These are phyloP conservation scores for Myoxocephalus aenaeus DNA, from an alignment of 2,797 vertebrate species.

Conservation along the genomic window DNA sequence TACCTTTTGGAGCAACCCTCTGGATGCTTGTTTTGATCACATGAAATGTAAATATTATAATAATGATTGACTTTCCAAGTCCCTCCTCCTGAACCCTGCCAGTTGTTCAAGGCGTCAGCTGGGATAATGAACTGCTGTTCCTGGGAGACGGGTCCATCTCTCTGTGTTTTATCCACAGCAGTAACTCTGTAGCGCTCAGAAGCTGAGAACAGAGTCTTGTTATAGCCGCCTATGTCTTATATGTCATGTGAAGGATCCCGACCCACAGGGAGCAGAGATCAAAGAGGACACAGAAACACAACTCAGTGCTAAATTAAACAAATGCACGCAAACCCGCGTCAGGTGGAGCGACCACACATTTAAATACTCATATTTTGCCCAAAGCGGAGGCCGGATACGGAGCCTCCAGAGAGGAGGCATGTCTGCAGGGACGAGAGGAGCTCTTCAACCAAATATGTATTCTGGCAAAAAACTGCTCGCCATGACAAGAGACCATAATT, in stretches of 20 bases:
- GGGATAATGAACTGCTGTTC: slow-evolving; percentile 86
- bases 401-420: neutral
- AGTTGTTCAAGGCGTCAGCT: slow-evolving; percentile 83
- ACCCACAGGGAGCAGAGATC: slow-evolving; percentile 32
- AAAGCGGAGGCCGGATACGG: neutral
- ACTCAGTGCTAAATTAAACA: neutral
- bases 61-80: slow-evolving; percentile 5
- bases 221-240: slow-evolving; percentile 63
- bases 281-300: slow-evolving; percentile 41
- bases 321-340: slow-evolving; percentile 18
- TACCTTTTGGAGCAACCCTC: neutral
- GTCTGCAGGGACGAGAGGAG: neutral
- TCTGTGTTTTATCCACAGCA: slow-evolving; percentile 74
- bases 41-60: neutral
- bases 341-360: neutral
- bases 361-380: neutral
- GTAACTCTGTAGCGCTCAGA: slow-evolving; percentile 65
- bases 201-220: slow-evolving; percentile 79
- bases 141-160: slow-evolving; percentile 75
- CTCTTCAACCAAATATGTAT: neutral
- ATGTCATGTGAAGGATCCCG: slow-evolving; percentile 46
- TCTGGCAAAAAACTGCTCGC: too few species aligned
- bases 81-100: slow-evolving; percentile 25
- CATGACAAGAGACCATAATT: too few species aligned
- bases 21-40: neutral